Conservation (phyloP, 2,888 invertebrate genomes). For the Heliconius hortense region DNA sequence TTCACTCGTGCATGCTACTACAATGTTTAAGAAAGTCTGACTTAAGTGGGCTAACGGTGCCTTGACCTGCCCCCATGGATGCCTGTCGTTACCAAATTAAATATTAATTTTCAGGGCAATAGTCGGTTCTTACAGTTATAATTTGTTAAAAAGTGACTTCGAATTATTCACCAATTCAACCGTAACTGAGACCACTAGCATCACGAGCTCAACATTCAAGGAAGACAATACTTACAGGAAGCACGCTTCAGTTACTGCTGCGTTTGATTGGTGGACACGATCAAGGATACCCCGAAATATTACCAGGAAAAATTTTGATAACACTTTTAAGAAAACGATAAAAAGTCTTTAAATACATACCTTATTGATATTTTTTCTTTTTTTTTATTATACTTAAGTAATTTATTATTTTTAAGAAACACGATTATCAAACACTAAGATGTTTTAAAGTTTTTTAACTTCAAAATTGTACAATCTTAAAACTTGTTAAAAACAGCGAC, state of each 20-base stretch:
- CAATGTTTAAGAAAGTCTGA: no score
- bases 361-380: not conserved
- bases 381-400: not conserved
- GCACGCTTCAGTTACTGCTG: constrained; percentile 16
- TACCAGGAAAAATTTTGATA: not conserved
- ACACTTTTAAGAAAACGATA: not conserved
- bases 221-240: constrained; percentile 28
- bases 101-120: constrained; percentile 52
- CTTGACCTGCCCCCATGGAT: no score
- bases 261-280: constrained; percentile 28
- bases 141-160: constrained; percentile 51
- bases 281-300: constrained; percentile 28
- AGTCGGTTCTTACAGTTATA: constrained; percentile 55
- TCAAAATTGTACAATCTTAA: no score
- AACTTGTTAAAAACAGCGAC: no score
- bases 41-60: no score
- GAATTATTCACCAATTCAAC: constrained; percentile 34
- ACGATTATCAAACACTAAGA: not conserved
- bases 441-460: no score
- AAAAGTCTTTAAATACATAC: not conserved
- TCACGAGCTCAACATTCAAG: not conserved
- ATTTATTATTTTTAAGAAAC: not conserved
- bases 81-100: not conserved
- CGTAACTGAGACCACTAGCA: not conserved
- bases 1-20: no score